Conservation (phyloP, 2,113 vertebrate species). For the Sebastes schlegelii region DNA sequence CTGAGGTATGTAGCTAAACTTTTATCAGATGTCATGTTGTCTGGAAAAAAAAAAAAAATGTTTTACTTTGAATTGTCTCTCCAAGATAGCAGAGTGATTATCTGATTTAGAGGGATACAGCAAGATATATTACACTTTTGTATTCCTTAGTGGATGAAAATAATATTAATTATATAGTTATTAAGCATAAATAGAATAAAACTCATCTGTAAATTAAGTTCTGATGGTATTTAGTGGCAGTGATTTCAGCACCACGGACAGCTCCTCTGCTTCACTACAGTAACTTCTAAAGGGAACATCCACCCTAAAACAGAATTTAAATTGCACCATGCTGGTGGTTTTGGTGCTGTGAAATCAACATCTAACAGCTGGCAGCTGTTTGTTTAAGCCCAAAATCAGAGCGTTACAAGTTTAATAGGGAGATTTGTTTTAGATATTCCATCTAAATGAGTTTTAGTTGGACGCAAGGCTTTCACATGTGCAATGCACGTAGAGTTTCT, state of each 20-base stretch:
- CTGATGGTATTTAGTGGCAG: background rate
- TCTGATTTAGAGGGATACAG: background rate
- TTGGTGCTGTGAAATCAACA: background rate
- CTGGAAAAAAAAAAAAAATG: too few relatives aligned
- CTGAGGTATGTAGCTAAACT: conserved; percentile 56
- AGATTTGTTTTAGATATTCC: background rate
- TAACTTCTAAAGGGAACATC: background rate
- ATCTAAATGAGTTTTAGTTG: background rate
- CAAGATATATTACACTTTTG: background rate
- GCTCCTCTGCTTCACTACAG: conserved; percentile 24
- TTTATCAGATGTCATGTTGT: background rate
- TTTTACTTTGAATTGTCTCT: background rate
- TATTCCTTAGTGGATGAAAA: background rate
- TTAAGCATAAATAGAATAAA: background rate
- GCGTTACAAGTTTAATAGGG: background rate
- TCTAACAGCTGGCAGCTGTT: background rate
- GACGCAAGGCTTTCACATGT: background rate
- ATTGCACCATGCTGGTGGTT: background rate
- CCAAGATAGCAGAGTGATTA: background rate
- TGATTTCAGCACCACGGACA: conserved; percentile 82
- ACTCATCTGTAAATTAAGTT: background rate
- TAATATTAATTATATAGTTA: background rate
- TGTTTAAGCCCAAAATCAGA: background rate
- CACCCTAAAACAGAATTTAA: background rate
- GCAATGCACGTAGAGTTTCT: background rate